Conservation (phyloP, 2,797 vertebrate species). For the Melanotaenia maccullochi region DNA sequence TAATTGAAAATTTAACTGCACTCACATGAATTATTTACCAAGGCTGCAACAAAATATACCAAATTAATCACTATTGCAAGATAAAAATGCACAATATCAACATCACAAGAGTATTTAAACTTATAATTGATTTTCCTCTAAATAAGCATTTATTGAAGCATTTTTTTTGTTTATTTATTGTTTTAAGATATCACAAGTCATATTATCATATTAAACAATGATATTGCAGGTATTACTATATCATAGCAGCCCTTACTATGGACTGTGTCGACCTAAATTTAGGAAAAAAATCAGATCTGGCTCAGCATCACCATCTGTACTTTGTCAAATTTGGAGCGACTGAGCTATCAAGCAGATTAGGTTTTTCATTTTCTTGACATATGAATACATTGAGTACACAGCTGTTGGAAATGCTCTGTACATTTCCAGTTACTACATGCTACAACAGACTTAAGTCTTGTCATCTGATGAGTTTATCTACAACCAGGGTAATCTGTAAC, state of each 20-base stretch:
- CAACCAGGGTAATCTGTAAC: not conserved
- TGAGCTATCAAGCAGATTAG: not conserved
- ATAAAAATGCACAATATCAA: not conserved
- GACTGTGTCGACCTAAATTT: not conserved
- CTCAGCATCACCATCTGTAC: not conserved
- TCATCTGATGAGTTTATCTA: not conserved
- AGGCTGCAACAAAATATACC: not conserved
- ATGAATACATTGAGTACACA: not conserved
- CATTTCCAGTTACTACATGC: not conserved
- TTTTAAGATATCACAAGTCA: not conserved
- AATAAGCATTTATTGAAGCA: no score
- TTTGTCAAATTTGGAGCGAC: not conserved
- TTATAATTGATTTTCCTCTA: not conserved
- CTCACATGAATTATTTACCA: not conserved
- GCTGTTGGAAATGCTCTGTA: not conserved
- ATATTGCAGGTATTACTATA: not conserved
- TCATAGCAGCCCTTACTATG: not conserved
- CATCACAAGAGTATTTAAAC: not conserved
- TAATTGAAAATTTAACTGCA: not conserved
- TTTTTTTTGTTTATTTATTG: no score
- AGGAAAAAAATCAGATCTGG: not conserved
- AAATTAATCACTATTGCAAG: not conserved
- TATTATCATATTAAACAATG: not conserved
- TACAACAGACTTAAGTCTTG: not conserved
- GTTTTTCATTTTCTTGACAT: not conserved